Conservation (phyloP, 2,113 vertebrate genomes). For the Antechinus flavipes region DNA sequence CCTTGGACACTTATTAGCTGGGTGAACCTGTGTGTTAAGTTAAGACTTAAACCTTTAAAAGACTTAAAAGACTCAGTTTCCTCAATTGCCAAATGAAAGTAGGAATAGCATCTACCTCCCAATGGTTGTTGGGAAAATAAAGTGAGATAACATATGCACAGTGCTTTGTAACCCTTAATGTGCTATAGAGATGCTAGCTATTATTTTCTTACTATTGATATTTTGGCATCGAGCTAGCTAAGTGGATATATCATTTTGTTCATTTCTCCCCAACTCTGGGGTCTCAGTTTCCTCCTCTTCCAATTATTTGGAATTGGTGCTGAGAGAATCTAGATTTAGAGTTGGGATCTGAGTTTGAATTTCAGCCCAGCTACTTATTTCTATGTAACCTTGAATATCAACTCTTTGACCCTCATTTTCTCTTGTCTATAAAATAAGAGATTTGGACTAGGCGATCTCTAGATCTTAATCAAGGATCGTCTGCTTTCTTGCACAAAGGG, state of each 20-base stretch:
- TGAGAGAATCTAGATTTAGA: background rate
- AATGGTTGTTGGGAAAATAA: background rate
- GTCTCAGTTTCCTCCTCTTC: background rate
- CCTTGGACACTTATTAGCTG: background rate
- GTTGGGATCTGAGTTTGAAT: background rate
- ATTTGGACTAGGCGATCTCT: background rate
- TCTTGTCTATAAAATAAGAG: background rate
- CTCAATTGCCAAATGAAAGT: background rate
- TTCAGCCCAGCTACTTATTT: background rate
- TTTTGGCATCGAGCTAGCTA: background rate
- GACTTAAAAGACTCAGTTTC: background rate
- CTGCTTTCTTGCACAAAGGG: background rate
- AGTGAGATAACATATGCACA: background rate
- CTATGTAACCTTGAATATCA: slow-evolving; percentile 12
- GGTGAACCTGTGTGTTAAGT: background rate
- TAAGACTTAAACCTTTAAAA: too few species aligned
- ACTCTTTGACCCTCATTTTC: background rate
- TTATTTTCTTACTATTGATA: background rate
- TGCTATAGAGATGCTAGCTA: background rate
- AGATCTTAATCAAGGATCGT: background rate
- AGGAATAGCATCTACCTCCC: background rate
- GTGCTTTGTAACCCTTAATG: background rate
- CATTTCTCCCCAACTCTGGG: background rate
- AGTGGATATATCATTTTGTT: background rate
- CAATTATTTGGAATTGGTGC: background rate